Evolutionary conservation across 2,888 invertebrate genomes (phyloP).

Genomic region (Nymphalis urticae): DNA sequence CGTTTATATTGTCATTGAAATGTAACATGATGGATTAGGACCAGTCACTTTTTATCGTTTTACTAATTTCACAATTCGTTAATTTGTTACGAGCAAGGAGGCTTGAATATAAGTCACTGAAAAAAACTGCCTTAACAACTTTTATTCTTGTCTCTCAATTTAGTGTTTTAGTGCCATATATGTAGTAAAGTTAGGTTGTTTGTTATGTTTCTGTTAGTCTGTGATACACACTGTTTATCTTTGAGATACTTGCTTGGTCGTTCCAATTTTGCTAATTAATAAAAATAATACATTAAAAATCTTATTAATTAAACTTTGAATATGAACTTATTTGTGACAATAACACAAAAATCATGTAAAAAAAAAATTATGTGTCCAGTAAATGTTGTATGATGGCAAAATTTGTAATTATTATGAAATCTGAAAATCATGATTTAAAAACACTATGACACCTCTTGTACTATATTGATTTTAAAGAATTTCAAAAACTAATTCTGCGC

Average conservation of each 20-base stretch:
- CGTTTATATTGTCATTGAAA: slow-evolving; percentile 79
- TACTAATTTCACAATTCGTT: neutral
- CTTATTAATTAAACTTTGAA: neutral
- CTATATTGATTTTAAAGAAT: slow-evolving; percentile 7
- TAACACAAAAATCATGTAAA: slow-evolving; percentile 21
- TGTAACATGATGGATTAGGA: slow-evolving; percentile 62
- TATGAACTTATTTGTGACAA: slow-evolving; percentile 17
- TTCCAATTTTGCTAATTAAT: slow-evolving; percentile 37
- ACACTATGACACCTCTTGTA: slow-evolving; percentile 10
- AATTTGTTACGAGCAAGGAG: slow-evolving; percentile 18
- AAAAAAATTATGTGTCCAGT: slow-evolving; percentile 6
- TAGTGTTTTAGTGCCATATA: slow-evolving; percentile 76
- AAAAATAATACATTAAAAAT: slow-evolving; percentile 22
- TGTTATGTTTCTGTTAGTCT: slow-evolving; percentile 72
- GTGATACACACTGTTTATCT: slow-evolving; percentile 73
- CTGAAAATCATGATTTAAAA: slow-evolving; percentile 2
- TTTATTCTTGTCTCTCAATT: slow-evolving; percentile 48
- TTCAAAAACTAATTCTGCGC: neutral
- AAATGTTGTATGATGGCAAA: neutral
- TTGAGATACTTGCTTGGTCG: slow-evolving; percentile 65
- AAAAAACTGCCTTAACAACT: slow-evolving; percentile 57
- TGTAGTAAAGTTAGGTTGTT: slow-evolving; percentile 67
- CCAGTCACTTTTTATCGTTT: slow-evolving; percentile 17
- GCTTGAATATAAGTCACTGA: slow-evolving; percentile 26
- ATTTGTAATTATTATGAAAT: neutral